Conservation (phyloP, 2,888 invertebrate genomes). For the Campoletis raptor region DNA sequence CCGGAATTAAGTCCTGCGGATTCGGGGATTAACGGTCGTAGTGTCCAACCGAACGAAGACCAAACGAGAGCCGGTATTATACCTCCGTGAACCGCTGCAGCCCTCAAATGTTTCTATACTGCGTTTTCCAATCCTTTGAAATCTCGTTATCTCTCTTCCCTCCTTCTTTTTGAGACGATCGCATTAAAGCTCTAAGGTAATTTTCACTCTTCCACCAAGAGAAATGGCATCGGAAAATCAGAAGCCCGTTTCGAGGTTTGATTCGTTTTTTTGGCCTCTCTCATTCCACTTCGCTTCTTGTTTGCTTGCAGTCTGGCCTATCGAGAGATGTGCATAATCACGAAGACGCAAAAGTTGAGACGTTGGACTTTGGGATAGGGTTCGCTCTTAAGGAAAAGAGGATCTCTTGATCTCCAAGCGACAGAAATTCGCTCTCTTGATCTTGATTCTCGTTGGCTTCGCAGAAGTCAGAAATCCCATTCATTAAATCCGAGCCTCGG, state of each 20-base stretch:
- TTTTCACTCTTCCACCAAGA: constrained; percentile 38
- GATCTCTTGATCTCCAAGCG: constrained; percentile 74
- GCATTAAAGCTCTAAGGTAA: constrained; percentile 36
- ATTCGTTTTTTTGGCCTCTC: constrained; percentile 17
- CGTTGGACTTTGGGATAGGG: constrained; percentile 13
- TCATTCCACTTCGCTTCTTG: constrained; percentile 29
- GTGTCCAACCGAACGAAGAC: constrained; percentile 37
- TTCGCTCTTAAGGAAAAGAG: constrained; percentile 29
- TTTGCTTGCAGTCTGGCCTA: constrained; percentile 56
- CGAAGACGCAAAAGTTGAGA: constrained; percentile 36
- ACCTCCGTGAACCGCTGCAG: constrained; percentile 26
- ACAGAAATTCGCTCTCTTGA: constrained; percentile 68
- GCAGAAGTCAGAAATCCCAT: constrained; percentile 72
- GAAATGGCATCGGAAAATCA: constrained; percentile 47
- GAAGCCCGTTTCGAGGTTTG: constrained; percentile 14
- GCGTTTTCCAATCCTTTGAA: constrained; percentile 63
- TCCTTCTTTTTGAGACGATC: constrained; percentile 22
- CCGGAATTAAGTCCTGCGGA: constrained; percentile 80
- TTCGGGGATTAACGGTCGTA: constrained; percentile 80
- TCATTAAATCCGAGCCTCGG: constrained; percentile 77
- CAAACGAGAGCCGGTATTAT: constrained; percentile 33
- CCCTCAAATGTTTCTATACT: constrained; percentile 20
- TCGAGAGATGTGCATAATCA: constrained; percentile 44
- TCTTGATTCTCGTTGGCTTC: constrained; percentile 71
- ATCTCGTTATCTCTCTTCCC: constrained; percentile 61